Evolutionary conservation across 1,140 invertebrate genomes (phyloP).

Genomic region (Caenorhabditis remanei): DNA sequence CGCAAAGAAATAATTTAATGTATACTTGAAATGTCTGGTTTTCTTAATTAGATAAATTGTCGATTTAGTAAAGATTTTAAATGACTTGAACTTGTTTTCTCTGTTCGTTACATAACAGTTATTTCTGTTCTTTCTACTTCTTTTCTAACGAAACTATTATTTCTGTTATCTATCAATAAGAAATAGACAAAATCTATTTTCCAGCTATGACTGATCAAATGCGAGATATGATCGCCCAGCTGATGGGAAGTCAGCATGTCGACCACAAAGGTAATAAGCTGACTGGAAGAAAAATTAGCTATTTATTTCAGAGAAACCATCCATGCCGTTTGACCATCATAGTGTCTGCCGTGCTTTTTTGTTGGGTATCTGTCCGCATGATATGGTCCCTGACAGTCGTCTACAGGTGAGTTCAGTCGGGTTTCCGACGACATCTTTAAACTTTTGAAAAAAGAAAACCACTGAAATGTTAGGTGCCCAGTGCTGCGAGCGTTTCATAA

Average conservation of each 20-base stretch:
- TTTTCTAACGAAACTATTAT: neutral
- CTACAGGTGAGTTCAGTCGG: slow-evolving; percentile 64
- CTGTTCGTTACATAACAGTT: neutral
- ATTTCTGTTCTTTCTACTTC: neutral
- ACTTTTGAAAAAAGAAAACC: neutral
- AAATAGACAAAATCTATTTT: neutral
- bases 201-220: slow-evolving; percentile 72
- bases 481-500: slow-evolving; percentile 53
- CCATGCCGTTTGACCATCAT: slow-evolving; percentile 74
- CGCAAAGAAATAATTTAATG: neutral
- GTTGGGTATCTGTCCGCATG: slow-evolving; percentile 75
- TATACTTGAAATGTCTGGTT: neutral
- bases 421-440: neutral
- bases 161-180: neutral
- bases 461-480: slow-evolving; percentile 34
- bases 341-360: slow-evolving; percentile 76
- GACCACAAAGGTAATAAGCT: slow-evolving; percentile 70
- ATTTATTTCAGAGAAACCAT: slow-evolving; percentile 65
- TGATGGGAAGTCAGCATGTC: slow-evolving; percentile 71
- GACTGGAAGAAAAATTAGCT: neutral
- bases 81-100: neutral
- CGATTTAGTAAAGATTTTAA: neutral
- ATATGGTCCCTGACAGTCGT: slow-evolving; percentile 74
- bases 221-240: slow-evolving; percentile 76
- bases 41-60: neutral